Conservation (phyloP, 2,113 vertebrate genomes). For the Tympanuchus pallidicinctus region DNA sequence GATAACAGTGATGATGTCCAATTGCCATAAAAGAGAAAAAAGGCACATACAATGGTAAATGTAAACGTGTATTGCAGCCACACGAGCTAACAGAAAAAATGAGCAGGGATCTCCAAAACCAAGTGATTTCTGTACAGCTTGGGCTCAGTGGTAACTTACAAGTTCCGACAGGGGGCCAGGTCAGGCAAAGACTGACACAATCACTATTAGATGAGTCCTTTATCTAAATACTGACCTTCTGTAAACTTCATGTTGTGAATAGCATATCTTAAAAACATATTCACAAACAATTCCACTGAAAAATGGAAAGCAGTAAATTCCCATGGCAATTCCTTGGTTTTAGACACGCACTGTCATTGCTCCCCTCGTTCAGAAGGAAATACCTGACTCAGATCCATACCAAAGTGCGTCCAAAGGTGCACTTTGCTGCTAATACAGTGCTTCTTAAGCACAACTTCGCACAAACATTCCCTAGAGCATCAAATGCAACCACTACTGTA, state of each 20-base stretch:
- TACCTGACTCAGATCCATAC: not conserved
- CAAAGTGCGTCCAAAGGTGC: not conserved
- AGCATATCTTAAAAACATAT: conserved; percentile 4
- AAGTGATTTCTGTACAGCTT: not conserved
- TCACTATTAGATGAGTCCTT: not conserved
- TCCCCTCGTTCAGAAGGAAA: not conserved
- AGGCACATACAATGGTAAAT: not conserved
- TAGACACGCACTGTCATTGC: not conserved
- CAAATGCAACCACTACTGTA: conserved; percentile 16
- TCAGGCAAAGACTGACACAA: not conserved
- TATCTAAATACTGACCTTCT: conserved; percentile 1
- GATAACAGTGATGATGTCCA: not conserved
- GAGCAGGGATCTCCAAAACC: not conserved
- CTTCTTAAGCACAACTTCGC: not conserved
- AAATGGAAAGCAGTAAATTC: conserved; percentile 43
- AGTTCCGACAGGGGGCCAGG: not conserved
- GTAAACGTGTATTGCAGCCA: not conserved
- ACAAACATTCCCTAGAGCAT: not conserved
- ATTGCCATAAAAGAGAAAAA: not conserved
- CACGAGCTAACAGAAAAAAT: not conserved
- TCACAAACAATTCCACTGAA: conserved; percentile 43
- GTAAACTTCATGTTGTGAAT: not conserved
- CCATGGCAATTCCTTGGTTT: not conserved
- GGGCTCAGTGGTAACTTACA: not conserved
- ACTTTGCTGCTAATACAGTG: not conserved